Evolutionary conservation across 2,113 vertebrate species (phyloP), one percentile per base, ranked within the genome.

Genomic region (Sylvietta virens): DNA sequence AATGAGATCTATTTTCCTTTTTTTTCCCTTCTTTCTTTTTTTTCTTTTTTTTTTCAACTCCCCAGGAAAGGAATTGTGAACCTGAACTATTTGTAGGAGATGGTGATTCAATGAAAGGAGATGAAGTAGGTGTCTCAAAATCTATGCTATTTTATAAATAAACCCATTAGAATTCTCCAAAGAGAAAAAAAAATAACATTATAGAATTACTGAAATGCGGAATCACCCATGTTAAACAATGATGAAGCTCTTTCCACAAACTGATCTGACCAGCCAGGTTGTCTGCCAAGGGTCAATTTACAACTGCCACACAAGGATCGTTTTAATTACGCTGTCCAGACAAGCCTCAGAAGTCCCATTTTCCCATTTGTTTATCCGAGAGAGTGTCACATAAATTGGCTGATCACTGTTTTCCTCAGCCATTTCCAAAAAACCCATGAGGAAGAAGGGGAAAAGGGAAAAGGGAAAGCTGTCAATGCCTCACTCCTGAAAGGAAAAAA

Each of bases 291-390:
- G 71, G 56, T 86, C 81, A 56, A 21, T 30, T 94, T 94, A 88
- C 85, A 92, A 67, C 51, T 70, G 81, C 50, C 48, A 39, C 56
- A 58, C 60, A 88, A 81, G 17, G 56, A 72, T 71, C 21, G 80
- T 69, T 91, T 90, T 78, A 94, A 88, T 80, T 74, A 81, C 76
- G 50, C 62, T 93, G 82, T 88, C 90, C 88, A 92, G 93, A 88
- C 48, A 45, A 74, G 48, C 26, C 72, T 88, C 56, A 73, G 17
- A 90, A 86, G 51, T 71, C 82, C 64, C 26, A 48, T 58, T 78
- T 95, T 56, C 66, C 85, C 47, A 56, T 51, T 70, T 15, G 0
- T 94, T 88, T 88, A 58, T 67, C 61, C 74, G 35, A 90, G n/a
- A 81, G 18, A 70, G 39, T 86, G 67, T 88, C 93, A 83, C 47